Conservation (phyloP, 2,797 vertebrate species). For the Lacerta viridis region DNA sequence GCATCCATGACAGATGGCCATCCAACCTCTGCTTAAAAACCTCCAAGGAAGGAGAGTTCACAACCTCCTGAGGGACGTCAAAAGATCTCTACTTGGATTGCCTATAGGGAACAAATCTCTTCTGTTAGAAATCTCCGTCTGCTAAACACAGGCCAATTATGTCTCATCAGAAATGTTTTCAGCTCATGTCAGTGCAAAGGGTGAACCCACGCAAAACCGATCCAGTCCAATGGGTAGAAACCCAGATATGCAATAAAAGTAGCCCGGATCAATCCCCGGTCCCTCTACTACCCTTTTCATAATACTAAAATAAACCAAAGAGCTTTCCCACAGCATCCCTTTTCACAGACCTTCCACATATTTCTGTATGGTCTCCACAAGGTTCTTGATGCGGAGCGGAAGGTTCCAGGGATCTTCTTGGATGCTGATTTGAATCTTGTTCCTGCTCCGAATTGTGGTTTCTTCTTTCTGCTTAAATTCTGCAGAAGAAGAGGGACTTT, state of each 20-base stretch:
- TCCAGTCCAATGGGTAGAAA: background rate
- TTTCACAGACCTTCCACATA: constrained; percentile 91
- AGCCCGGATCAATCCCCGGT: background rate
- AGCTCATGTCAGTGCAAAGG: background rate
- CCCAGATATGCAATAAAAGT: background rate
- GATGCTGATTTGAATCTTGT: constrained; percentile 94
- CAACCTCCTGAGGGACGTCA: too few relatives aligned
- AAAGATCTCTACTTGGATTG: background rate
- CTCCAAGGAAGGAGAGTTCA: too few relatives aligned
- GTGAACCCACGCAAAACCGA: background rate
- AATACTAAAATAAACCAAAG: constrained; percentile 29
- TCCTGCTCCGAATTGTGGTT: constrained; percentile 88
- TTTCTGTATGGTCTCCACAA: constrained; percentile 95
- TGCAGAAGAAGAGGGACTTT: constrained; percentile 67
- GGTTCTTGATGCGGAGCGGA: constrained; percentile 94
- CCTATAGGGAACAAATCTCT: background rate
- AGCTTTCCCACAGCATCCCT: background rate
- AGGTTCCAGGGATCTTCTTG: constrained; percentile 99
- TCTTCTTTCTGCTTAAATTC: constrained; percentile 97
- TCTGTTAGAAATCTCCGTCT: background rate
- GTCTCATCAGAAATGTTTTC: background rate
- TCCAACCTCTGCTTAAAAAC: too few relatives aligned
- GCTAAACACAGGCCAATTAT: background rate
- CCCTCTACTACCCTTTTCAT: constrained; percentile 1
- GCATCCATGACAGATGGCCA: too few relatives aligned